A percentile compares a stretch with the other conserved stretches of the same genome.
These are phyloP conservation scores for Acanthis flammea DNA, from an alignment of 2,797 vertebrate genomes.

Conservation along the genomic window DNA sequence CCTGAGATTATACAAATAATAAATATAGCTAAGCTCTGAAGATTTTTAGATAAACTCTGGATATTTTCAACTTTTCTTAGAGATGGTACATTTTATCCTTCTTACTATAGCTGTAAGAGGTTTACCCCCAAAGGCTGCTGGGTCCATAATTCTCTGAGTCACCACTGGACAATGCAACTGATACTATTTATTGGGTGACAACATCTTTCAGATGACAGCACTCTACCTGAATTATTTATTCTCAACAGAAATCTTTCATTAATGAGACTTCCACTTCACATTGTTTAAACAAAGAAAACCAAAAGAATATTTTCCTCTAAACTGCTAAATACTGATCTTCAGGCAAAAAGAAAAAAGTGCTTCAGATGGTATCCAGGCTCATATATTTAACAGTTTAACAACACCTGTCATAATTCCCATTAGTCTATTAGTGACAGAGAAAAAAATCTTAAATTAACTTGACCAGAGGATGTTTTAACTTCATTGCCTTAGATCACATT, in stretches of 20 bases:
- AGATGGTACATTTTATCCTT: not conserved
- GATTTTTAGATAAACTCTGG: not conserved
- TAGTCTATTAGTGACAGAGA: not conserved
- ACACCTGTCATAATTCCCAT: not conserved
- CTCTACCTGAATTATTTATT: not conserved
- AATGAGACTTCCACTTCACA: not conserved
- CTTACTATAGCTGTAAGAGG: not conserved
- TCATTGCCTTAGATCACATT: not conserved
- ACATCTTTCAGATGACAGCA: not conserved
- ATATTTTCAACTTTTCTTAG: not conserved
- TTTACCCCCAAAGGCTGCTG: not conserved
- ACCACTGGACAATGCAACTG: not conserved
- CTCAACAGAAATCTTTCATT: not conserved
- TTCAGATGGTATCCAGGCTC: not conserved
- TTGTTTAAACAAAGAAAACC: not conserved
- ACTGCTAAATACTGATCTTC: not conserved
- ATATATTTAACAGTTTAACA: not conserved
- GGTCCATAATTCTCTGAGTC: not conserved
- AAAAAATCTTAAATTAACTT: conserved; percentile 9
- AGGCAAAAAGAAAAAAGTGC: not conserved
- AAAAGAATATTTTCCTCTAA: not conserved
- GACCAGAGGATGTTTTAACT: not conserved
- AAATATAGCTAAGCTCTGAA: not conserved
- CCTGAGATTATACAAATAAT: not conserved
- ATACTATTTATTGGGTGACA: not conserved